Conservation (phyloP, 1,140 invertebrate species). For the Grapholita molesta region DNA sequence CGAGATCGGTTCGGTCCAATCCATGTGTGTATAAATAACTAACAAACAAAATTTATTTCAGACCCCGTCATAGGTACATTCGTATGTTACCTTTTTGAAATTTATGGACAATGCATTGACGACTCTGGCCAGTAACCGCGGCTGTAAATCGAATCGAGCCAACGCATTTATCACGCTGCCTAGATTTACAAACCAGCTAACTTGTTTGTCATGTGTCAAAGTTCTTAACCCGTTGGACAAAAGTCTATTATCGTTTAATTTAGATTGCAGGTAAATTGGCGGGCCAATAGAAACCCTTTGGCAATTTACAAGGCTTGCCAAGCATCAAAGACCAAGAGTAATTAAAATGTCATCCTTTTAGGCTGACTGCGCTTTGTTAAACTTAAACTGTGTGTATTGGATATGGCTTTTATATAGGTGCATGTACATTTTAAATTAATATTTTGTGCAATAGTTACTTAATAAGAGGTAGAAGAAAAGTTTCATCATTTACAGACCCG, state of each 20-base stretch:
- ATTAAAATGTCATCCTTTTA: not conserved
- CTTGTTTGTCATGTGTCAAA: not conserved
- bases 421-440: too few relatives aligned
- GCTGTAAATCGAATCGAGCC: slow-evolving; percentile 14
- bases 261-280: not conserved
- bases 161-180: slow-evolving; percentile 1
- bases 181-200: not conserved
- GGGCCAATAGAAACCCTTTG: not conserved
- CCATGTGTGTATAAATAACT: not conserved
- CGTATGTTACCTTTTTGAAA: not conserved
- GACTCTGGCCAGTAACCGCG: not conserved
- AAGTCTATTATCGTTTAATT: not conserved
- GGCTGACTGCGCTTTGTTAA: not conserved
- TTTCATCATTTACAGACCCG: too few relatives aligned
- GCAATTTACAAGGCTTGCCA: not conserved
- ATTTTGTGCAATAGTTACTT: too few relatives aligned
- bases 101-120: slow-evolving; percentile 6
- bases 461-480: too few relatives aligned
- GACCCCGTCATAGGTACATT: not conserved
- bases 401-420: too few relatives aligned
- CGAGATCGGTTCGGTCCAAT: not conserved
- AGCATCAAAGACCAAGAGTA: not conserved
- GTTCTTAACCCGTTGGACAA: not conserved
- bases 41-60: not conserved
- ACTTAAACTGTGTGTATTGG: not conserved